Evolutionary conservation across 2,888 invertebrate genomes (phyloP), one percentile per base, ranked within the genome.

Genomic region (Epinotia bilunana): DNA sequence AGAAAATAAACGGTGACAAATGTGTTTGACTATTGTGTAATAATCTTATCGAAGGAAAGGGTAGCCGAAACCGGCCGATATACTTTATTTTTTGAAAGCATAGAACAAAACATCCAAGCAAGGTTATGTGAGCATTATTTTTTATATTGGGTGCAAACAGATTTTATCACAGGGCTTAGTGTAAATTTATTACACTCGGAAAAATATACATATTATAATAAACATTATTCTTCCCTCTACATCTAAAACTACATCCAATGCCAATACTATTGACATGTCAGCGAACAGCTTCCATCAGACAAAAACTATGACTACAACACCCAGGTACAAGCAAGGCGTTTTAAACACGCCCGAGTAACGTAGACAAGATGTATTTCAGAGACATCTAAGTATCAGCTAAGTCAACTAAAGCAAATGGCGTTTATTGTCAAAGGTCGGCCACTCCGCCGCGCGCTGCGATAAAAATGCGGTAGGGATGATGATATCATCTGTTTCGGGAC

Each of bases 121-220:
- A 20, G 12, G 63, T 49, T 46, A 74, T 49, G 63, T 39, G 28
- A 53, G 49, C 20, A 53, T 64, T 70, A 39, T 23, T 53, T 64
- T 39, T n/a, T 83, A 86, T 84, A 83, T 79, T 84, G 87, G 86
- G 88, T 88, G 88, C 88, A 86, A 85, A 46, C 82, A 76, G 77
- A 82, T 83, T 83, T 82, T 90, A 90, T 90, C 90, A 90, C 90
- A 90, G 89, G 87, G 83, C 88, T 88, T 86, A 89, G 85, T 83
- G 79, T 83, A 84, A 84, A 81, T 81, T 83, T 78, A 80, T 81
- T 82, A 87, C 85, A 87, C 87, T 84, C 84, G 83, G 83, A 86
- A 86, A 87, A 85, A 87, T 86, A 86, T 86, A 86, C 81, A 83
- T 81, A 83, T 75, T 43, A 58, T 33, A 43, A 20, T 58, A 57